These are phyloP conservation scores for Poeciliopsis prolifica DNA, from an alignment of 2,113 vertebrate species.

Conservation along the genomic window DNA sequence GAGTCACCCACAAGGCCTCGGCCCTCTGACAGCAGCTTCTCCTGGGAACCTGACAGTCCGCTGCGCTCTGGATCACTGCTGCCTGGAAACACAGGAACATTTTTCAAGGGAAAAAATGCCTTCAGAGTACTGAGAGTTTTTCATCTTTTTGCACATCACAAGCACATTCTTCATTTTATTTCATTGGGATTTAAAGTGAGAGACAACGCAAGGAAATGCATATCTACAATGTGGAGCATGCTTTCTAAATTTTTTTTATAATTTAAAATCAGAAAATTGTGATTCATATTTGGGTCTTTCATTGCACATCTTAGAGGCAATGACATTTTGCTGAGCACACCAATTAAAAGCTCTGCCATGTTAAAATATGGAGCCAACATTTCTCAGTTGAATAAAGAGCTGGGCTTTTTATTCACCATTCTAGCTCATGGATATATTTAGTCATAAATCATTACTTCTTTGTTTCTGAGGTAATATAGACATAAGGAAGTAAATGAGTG, in stretches of 20 bases:
- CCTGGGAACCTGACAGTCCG: conserved; percentile 90
- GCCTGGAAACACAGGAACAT: conserved; percentile 76
- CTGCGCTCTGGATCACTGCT: conserved; percentile 89
- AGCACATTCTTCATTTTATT: neutral
- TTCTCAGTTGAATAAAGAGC: too few species aligned
- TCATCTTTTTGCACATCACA: neutral
- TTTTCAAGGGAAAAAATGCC: neutral
- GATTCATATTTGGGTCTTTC: neutral
- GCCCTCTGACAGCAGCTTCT: conserved; percentile 91
- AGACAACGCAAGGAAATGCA: neutral
- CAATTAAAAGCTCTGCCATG: too few species aligned
- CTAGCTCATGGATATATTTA: too few species aligned
- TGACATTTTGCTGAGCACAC: too few species aligned
- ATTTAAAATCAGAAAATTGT: too few species aligned
- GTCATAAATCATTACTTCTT: too few species aligned
- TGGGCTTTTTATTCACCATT: too few species aligned
- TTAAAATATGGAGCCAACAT: too few species aligned
- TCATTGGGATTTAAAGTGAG: neutral
- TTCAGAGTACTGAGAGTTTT: neutral
- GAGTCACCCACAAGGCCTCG: conserved; percentile 87
- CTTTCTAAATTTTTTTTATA: too few species aligned
- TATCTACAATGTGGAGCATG: neutral
- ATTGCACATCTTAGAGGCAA: neutral
- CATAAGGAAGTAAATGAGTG: too few species aligned
- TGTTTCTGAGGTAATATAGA: too few species aligned